Evolutionary conservation across 2,113 vertebrate species (phyloP).

Genomic region (Cairina moschata): DNA sequence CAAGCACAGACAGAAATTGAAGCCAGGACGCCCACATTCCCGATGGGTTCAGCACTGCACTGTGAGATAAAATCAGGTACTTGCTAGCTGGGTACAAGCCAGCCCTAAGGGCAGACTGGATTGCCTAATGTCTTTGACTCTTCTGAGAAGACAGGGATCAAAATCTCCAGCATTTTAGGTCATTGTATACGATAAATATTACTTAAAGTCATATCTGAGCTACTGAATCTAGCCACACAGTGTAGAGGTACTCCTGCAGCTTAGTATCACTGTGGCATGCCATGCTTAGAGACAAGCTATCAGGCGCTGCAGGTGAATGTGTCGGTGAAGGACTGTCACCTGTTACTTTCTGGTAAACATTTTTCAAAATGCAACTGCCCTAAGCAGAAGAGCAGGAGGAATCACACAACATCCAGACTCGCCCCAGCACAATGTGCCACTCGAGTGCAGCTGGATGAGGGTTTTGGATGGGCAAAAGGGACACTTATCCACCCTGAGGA

Average conservation of each 20-base stretch:
- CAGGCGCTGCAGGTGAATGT: neutral
- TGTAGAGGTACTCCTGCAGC: neutral
- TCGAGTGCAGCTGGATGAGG: neutral
- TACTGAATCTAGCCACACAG: neutral
- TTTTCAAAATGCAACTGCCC: neutral
- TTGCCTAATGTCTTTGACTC: neutral
- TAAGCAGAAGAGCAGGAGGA: neutral
- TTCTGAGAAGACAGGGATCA: neutral
- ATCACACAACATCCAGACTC: accelerated
- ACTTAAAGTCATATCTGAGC: neutral
- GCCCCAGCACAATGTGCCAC: neutral
- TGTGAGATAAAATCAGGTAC: neutral
- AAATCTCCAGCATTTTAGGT: neutral
- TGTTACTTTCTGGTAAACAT: neutral
- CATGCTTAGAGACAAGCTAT: neutral
- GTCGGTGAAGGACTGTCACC: neutral
- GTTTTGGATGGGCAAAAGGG: neutral
- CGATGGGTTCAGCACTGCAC: accelerated
- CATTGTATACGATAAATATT: neutral
- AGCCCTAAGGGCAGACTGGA: neutral
- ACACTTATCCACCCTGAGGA: neutral
- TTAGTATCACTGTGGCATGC: neutral
- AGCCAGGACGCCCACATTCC: neutral
- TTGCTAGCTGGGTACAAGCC: neutral
- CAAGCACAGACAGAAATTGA: neutral